Percentiles rank a stretch among this genome's conserved stretches.
Evolutionary conservation across 2,888 invertebrate species (phyloP).

Genomic region (Lathronympha strigana): DNA sequence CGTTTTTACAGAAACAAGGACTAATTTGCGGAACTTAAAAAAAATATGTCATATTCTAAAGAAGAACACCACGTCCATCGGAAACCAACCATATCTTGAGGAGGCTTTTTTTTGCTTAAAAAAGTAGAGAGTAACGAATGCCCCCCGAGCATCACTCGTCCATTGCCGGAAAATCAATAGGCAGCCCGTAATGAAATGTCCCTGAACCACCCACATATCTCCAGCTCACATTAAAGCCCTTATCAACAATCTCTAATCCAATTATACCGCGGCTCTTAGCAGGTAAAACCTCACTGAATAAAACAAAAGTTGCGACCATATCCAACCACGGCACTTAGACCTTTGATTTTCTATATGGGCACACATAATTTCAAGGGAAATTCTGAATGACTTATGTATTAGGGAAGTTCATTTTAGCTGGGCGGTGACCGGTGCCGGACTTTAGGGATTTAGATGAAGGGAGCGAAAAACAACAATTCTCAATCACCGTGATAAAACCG

Average conservation of each 20-base stretch:
- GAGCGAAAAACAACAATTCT: constrained; percentile 71
- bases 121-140: neutral
- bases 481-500: constrained; percentile 65
- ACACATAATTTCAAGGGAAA: constrained; percentile 42
- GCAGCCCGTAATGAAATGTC: constrained; percentile 72
- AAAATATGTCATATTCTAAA: too few species aligned
- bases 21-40: too few species aligned
- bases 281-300: constrained; percentile 72
- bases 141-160: neutral
- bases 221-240: constrained; percentile 69
- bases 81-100: too few species aligned
- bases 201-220: constrained; percentile 52
- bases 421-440: constrained; percentile 63
- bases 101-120: too few species aligned
- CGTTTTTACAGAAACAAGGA: too few species aligned
- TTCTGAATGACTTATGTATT: constrained; percentile 15
- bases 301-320: constrained; percentile 69
- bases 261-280: constrained; percentile 74
- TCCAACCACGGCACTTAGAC: constrained; percentile 53
- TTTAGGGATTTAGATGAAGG: constrained; percentile 72
- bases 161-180: constrained; percentile 62
- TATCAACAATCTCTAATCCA: constrained; percentile 80
- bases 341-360: constrained; percentile 46
- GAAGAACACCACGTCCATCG: too few species aligned
- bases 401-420: constrained; percentile 50